phyloP scores from a whole-genome alignment of 2,888 invertebrate genomes.

The Drosophila niveifrons region DNA sequence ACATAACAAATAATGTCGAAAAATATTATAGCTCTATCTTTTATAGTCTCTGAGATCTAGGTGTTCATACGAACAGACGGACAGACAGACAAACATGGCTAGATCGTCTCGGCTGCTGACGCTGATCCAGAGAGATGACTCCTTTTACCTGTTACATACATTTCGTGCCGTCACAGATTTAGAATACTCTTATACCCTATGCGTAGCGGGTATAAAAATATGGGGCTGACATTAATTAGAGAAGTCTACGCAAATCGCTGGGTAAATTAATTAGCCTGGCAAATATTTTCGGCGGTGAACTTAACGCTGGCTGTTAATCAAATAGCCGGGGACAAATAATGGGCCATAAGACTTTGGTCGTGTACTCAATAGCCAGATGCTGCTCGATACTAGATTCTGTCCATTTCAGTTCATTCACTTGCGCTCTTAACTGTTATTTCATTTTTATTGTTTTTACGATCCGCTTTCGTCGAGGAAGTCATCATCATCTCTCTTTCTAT shows the following conservation, averaged over 20 bases:
- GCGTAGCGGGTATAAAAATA: too few relatives aligned
- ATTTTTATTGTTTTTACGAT: conserved; percentile 19
- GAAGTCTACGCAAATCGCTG: conserved; percentile 15
- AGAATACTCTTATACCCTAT: too few relatives aligned
- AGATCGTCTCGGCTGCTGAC: too few relatives aligned
- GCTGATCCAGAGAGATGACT: too few relatives aligned
- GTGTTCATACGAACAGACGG: too few relatives aligned
- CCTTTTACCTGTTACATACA: too few relatives aligned
- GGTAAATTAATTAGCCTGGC: conserved; percentile 20
- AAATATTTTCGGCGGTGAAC: conserved; percentile 20
- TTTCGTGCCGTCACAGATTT: too few relatives aligned
- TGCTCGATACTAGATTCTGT: background rate
- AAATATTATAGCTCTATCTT: too few relatives aligned
- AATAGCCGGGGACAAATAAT: conserved; percentile 12
- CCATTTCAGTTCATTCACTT: conserved; percentile 45
- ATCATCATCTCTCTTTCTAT: conserved; percentile 26
- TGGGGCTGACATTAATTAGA: conserved; percentile 24
- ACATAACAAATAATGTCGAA: too few relatives aligned
- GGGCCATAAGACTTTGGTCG: conserved; percentile 8
- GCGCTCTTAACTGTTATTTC: conserved; percentile 28
- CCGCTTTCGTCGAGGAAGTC: conserved; percentile 52
- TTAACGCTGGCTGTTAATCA: conserved; percentile 5
- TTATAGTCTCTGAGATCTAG: too few relatives aligned
- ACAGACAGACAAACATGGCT: too few relatives aligned
- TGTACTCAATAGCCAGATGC: background rate